phyloP scores from a whole-genome alignment of 2,113 vertebrate genomes.

The Bucco capensis region DNA sequence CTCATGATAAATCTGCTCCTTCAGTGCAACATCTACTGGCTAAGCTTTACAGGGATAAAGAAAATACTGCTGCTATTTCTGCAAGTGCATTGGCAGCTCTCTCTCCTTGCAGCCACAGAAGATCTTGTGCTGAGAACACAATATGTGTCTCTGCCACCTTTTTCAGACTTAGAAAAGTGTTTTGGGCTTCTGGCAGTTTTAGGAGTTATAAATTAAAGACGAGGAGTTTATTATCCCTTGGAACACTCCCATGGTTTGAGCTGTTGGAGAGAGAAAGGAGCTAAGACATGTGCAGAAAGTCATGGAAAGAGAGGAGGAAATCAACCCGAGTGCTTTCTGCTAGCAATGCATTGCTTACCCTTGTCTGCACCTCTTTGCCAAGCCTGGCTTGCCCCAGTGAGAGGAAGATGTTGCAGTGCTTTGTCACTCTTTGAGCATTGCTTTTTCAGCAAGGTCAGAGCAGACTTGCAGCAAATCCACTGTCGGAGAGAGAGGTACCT shows the following conservation, averaged over 20 bases:
- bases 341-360: neutral
- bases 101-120: constrained; percentile 43
- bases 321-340: neutral
- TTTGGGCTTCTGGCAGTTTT: constrained; percentile 47
- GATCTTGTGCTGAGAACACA: constrained; percentile 55
- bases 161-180: constrained; percentile 42
- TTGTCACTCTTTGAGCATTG: constrained; percentile 17
- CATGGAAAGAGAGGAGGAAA: neutral
- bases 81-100: constrained; percentile 46
- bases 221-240: constrained; percentile 47
- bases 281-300: neutral
- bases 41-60: constrained; percentile 32
- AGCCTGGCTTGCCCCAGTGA: neutral
- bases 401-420: constrained; percentile 3
- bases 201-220: constrained; percentile 43
- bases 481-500: neutral
- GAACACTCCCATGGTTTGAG: neutral
- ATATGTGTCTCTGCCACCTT: constrained; percentile 54
- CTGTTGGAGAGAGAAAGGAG: constrained; percentile 7
- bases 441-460: constrained; percentile 33
- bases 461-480: constrained; percentile 11
- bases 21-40: constrained; percentile 21
- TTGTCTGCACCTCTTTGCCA: neutral
- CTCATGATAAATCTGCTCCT: neutral
- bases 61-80: constrained; percentile 60